Conservation (phyloP, 2,113 vertebrate genomes). For the Monopterus albus region DNA sequence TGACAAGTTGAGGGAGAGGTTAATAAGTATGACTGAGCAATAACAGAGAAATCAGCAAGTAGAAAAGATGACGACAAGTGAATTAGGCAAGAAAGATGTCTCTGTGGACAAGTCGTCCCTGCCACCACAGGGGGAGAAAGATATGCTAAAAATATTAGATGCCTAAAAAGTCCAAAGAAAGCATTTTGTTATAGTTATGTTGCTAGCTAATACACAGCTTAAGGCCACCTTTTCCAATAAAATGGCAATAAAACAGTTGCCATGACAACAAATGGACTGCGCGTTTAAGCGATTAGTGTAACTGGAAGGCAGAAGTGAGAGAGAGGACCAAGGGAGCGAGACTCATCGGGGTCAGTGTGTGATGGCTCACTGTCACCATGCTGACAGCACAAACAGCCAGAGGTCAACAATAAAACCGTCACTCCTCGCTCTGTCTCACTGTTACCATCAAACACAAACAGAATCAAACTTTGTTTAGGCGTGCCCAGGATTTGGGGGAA, state of each 20-base stretch:
- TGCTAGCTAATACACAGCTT: constrained; percentile 51
- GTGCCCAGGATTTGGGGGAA: not conserved
- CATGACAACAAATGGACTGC: constrained; percentile 70
- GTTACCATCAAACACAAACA: constrained; percentile 19
- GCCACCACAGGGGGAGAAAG: not conserved
- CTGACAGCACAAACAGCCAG: constrained; percentile 60
- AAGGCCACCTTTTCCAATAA: constrained; percentile 62
- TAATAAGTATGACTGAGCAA: constrained; percentile 32
- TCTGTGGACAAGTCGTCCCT: not conserved
- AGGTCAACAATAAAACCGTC: constrained; percentile 71
- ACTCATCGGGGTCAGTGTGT: constrained; percentile 62
- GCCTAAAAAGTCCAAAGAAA: constrained; percentile 5
- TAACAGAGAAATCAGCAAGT: not conserved
- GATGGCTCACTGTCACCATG: constrained; percentile 56
- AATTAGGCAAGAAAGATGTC: constrained; percentile 2
- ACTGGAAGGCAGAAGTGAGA: constrained; percentile 38
- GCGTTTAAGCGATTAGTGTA: constrained; percentile 64
- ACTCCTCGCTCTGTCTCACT: constrained; percentile 39
- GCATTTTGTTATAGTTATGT: constrained; percentile 31
- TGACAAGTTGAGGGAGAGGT: not conserved
- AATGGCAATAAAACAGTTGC: constrained; percentile 70
- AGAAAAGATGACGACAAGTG: not conserved
- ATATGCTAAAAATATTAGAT: constrained; percentile 17
- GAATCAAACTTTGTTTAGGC: constrained; percentile 24
- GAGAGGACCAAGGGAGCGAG: constrained; percentile 15